A percentile compares a stretch with the other conserved stretches of the same genome.
Conservation (phyloP, 2,888 invertebrate species). For the Callosobruchus maculatus region DNA sequence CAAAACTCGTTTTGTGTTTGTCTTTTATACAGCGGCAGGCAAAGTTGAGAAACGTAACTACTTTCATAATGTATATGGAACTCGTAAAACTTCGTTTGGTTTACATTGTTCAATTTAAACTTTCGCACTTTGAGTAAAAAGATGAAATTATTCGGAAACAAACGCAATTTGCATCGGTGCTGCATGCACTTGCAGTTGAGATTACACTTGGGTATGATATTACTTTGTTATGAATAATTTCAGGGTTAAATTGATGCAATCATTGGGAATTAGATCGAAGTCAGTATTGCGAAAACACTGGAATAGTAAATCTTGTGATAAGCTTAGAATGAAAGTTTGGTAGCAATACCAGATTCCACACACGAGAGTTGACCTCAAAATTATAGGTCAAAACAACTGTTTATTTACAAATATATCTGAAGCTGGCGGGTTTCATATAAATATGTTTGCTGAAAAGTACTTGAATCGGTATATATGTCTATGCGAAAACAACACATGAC, state of each 20-base stretch:
- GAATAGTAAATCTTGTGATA: too few relatives aligned
- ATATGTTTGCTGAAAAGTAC: too few relatives aligned
- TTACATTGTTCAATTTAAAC: conserved; percentile 46
- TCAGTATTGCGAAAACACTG: too few relatives aligned
- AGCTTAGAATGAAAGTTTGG: too few relatives aligned
- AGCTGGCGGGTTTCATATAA: too few relatives aligned
- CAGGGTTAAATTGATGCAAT: background rate
- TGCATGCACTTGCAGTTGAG: conserved; percentile 15
- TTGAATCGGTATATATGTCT: too few relatives aligned
- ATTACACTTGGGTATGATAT: conserved; percentile 5
- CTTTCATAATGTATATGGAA: conserved; percentile 45
- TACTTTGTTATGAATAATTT: background rate
- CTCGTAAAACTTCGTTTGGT: conserved; percentile 46
- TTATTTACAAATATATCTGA: too few relatives aligned
- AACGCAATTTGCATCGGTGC: conserved; percentile 39
- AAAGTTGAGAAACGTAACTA: conserved; percentile 40
- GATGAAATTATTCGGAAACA: conserved; percentile 46
- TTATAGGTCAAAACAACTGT: too few relatives aligned
- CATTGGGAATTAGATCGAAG: too few relatives aligned
- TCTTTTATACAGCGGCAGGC: conserved; percentile 25
- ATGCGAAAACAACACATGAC: too few relatives aligned
- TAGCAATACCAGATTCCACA: too few relatives aligned
- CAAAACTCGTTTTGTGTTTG: conserved; percentile 32
- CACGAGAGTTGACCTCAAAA: too few relatives aligned
- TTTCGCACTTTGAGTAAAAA: conserved; percentile 40